A percentile compares a stretch with the other conserved stretches of the same genome.
phyloP scores from a whole-genome alignment of 2,888 invertebrate genomes.

The Pyrocoelia pectoralis region DNA sequence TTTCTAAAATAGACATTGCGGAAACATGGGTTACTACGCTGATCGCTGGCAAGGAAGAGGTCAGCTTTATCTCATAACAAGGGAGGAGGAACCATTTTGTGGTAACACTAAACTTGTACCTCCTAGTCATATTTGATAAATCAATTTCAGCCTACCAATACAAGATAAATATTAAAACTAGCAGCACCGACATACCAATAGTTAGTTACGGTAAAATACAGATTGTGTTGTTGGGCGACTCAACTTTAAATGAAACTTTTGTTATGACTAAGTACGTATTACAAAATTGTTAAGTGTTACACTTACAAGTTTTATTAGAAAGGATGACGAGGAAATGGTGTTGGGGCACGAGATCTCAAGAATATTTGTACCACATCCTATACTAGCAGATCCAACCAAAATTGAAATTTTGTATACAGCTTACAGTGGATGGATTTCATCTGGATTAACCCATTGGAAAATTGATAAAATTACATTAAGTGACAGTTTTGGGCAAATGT shows the following conservation, averaged over 20 bases:
- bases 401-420: conserved; percentile 84
- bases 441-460: conserved; percentile 80
- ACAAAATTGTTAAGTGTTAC: background rate
- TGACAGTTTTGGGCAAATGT: conserved; percentile 86
- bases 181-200: conserved; percentile 70
- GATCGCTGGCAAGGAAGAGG: conserved; percentile 84
- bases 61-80: conserved; percentile 86
- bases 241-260: conserved; percentile 87
- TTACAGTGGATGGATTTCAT: conserved; percentile 90
- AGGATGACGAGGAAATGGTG: conserved; percentile 78
- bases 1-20: conserved; percentile 65
- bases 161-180: conserved; percentile 81
- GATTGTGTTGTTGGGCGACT: conserved; percentile 81
- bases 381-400: conserved; percentile 75
- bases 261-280: conserved; percentile 80
- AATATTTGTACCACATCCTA: conserved; percentile 90
- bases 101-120: conserved; percentile 61
- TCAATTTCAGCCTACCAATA: conserved; percentile 80
- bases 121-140: background rate
- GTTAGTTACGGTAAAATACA: conserved; percentile 82
- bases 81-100: conserved; percentile 93
- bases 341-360: conserved; percentile 78
- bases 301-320: conserved; percentile 62
- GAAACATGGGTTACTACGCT: conserved; percentile 94
- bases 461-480: conserved; percentile 84